phyloP scores from a whole-genome alignment of 2,113 vertebrate genomes.

The Ahaetulla prasina region DNA sequence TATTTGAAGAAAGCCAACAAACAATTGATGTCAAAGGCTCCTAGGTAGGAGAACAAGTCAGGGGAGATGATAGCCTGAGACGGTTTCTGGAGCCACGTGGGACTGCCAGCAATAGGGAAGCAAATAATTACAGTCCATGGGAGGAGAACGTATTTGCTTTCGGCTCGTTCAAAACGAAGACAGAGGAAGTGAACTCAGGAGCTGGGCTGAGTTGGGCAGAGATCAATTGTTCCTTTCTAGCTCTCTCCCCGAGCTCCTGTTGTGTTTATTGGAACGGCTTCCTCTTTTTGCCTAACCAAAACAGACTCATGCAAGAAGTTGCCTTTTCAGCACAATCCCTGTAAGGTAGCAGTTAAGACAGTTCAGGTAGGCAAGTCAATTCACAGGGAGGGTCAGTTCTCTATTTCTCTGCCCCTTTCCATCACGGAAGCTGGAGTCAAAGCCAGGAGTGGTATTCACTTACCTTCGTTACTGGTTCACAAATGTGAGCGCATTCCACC shows the following conservation, averaged over 20 bases:
- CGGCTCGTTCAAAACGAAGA: not conserved
- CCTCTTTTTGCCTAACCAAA: not conserved
- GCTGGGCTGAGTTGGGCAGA: not conserved
- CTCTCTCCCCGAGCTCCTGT: not conserved
- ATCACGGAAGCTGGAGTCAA: not conserved
- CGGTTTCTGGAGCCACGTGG: not conserved
- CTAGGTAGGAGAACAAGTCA: not conserved
- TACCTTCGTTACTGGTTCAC: too few relatives aligned
- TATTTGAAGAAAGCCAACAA: not conserved
- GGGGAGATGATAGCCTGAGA: conserved; percentile 6
- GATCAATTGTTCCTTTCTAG: not conserved
- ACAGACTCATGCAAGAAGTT: not conserved
- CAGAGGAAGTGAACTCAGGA: not conserved
- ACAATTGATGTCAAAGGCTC: not conserved
- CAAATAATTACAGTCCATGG: conserved; percentile 13
- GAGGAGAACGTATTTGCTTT: not conserved
- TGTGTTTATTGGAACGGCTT: not conserved
- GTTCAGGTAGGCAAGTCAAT: not conserved
- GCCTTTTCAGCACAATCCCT: not conserved
- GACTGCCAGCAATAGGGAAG: not conserved
- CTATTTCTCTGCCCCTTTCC: not conserved
- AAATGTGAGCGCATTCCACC: too few relatives aligned
- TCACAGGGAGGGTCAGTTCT: not conserved
- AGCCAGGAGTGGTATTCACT: not conserved
- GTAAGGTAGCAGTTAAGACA: not conserved